Conservation (phyloP, 2,888 invertebrate genomes). For the Acrobasis repandana region DNA sequence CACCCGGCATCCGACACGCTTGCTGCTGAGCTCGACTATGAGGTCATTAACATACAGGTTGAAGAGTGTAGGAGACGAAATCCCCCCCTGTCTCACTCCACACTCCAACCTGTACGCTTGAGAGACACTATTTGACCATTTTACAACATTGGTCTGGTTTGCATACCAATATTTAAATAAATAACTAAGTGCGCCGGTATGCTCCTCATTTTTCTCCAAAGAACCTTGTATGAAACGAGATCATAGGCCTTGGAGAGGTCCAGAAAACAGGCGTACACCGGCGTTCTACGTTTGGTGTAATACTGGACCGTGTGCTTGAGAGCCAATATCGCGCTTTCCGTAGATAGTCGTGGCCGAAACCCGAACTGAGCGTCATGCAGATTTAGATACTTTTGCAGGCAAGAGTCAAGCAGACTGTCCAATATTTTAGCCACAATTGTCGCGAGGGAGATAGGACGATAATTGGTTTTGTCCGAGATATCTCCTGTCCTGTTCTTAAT, state of each 20-base stretch:
- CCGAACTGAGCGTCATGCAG: conserved; percentile 29
- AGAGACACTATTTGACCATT: conserved; percentile 10
- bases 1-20: conserved; percentile 12
- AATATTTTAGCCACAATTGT: too few relatives aligned
- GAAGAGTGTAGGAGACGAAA: too few relatives aligned
- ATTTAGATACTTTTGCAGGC: conserved; percentile 20
- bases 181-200: conserved; percentile 9
- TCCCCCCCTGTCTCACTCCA: too few relatives aligned
- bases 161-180: conserved; percentile 18
- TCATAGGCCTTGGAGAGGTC: conserved; percentile 22
- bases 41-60: too few relatives aligned
- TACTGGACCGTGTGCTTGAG: conserved; percentile 29
- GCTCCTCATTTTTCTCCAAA: conserved; percentile 18
- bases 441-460: too few relatives aligned
- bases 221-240: conserved; percentile 18
- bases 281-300: conserved; percentile 18
- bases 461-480: too few relatives aligned
- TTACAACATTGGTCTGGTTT: conserved; percentile 9
- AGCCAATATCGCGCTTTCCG: conserved; percentile 27
- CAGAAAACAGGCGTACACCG: conserved; percentile 21
- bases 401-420: too few relatives aligned
- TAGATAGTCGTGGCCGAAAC: conserved; percentile 25
- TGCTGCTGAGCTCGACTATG: too few relatives aligned
- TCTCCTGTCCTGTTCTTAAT: too few relatives aligned
- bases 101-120: conserved; percentile 17